Evolutionary conservation across 2,113 vertebrate species (phyloP), one percentile per base, ranked within the genome.

Genomic region (Ariopsis seemanni): DNA sequence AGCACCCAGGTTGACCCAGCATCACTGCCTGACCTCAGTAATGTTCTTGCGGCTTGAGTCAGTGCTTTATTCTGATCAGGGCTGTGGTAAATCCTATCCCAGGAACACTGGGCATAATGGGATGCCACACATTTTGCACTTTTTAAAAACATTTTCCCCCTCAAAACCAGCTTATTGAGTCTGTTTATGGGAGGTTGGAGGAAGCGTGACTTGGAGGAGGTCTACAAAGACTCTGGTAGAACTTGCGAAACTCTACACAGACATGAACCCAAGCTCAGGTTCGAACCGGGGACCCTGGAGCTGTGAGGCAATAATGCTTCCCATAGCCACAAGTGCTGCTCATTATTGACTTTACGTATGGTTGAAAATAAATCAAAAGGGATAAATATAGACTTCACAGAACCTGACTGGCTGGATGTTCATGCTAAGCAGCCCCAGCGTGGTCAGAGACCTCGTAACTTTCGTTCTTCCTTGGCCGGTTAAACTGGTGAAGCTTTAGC

Each of bases 401-500:
- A 60, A 81, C 27, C 79, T 42, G 55, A 14, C 17, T 71, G 18
- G 14, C 22, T 14, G 22, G 58, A 27, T 50, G 12, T 83, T 83
- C 12, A 30, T 55, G 65, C 17, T 34, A 50, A 65, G 25, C 42
- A 30, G 72, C 4, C 17, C 30, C n/a, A 34, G 60, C 20, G 25
- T 25, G 48, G 30, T 82, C n/a, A 11, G 34, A 77, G 63, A 62
- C 48, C 67, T 72, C 48, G 22, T 20, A n/a, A 9, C 52, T 12
- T 63, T 60, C 52, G n/a, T 42, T 25, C 18, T 62, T 82, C 42
- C 25, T 34, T 25, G 69, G 65, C 55, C 14, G 42, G 52, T 82
- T 82, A 67, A 82, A 85, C 82, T 90, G 52, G 58, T 48, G 87
- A 62, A 52, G 85, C 55, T 81, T 88, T 69, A 7, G 60, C 75